Evolutionary conservation across 2,888 invertebrate species (phyloP).

Genomic region (Noctuana brunneofusca): DNA sequence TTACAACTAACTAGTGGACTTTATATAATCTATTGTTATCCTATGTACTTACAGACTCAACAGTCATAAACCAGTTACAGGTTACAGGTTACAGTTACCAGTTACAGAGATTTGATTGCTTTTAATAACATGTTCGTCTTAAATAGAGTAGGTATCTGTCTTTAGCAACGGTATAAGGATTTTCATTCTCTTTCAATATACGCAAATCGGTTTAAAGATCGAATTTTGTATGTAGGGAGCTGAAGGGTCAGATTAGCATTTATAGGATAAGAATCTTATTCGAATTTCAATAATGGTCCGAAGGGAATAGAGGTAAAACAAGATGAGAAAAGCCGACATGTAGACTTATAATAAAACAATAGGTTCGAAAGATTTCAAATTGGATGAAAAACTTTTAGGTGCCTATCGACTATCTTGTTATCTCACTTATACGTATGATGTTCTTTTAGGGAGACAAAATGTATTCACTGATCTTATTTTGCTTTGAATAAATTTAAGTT

Average conservation of each 20-base stretch:
- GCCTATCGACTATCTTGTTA: too few species aligned
- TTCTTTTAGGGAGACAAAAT: not conserved
- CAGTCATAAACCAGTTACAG: too few species aligned
- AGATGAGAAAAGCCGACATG: constrained; percentile 28
- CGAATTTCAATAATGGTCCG: constrained; percentile 49
- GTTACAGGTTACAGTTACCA: too few species aligned
- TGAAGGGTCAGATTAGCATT: constrained; percentile 40
- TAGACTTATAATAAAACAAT: constrained; percentile 33
- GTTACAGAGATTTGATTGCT: too few species aligned
- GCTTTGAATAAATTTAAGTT: not conserved
- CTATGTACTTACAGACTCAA: too few species aligned
- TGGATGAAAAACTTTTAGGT: constrained; percentile 24
- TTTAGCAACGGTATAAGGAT: not conserved
- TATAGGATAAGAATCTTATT: constrained; percentile 48
- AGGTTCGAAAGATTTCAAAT: constrained; percentile 19
- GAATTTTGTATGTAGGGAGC: constrained; percentile 37
- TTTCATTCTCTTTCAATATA: constrained; percentile 30
- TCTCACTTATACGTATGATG: not conserved
- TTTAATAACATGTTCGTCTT: not conserved
- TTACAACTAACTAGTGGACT: too few species aligned
- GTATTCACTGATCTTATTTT: not conserved
- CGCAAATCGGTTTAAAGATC: constrained; percentile 32
- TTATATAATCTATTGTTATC: too few species aligned
- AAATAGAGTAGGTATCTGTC: not conserved
- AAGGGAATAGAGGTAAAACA: constrained; percentile 38